Conservation (phyloP, 1,140 invertebrate genomes). For the Polypedilum vanderplanki region DNA sequence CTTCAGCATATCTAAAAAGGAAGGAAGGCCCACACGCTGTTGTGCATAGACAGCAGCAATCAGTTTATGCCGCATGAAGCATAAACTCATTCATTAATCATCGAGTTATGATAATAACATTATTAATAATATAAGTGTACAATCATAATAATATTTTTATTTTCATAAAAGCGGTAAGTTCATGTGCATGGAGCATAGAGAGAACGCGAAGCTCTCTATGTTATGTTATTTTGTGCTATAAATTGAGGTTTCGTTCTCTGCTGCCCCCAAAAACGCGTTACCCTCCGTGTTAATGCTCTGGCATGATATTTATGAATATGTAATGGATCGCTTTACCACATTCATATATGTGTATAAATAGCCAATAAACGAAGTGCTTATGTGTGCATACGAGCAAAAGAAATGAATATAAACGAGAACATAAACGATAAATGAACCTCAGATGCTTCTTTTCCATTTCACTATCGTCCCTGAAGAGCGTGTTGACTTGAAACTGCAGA, state of each 20-base stretch:
- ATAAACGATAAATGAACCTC: constrained; percentile 18
- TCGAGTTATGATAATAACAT: neutral
- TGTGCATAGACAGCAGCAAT: neutral
- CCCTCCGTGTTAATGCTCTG: neutral
- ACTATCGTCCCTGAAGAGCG: neutral
- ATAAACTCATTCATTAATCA: constrained; percentile 15
- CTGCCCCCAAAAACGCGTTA: neutral
- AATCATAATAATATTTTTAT: neutral
- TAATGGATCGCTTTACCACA: constrained; percentile 11
- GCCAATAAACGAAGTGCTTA: neutral
- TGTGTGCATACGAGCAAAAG: neutral
- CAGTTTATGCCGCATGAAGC: neutral
- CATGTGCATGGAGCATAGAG: no score
- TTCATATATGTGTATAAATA: constrained; percentile 6
- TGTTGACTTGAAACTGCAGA: neutral
- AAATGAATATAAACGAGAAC: neutral
- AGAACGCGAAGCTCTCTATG: no score
- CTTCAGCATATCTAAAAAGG: neutral
- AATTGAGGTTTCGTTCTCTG: neutral
- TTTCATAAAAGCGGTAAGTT: no score
- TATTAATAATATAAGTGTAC: neutral
- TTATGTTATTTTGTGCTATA: neutral
- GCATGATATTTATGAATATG: neutral
- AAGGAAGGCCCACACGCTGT: neutral
- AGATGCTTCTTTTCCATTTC: neutral